A percentile compares a stretch with the other conserved stretches of the same genome.
These are phyloP conservation scores for Drosophila sordidula DNA, from an alignment of 2,888 invertebrate genomes.

Conservation along the genomic window DNA sequence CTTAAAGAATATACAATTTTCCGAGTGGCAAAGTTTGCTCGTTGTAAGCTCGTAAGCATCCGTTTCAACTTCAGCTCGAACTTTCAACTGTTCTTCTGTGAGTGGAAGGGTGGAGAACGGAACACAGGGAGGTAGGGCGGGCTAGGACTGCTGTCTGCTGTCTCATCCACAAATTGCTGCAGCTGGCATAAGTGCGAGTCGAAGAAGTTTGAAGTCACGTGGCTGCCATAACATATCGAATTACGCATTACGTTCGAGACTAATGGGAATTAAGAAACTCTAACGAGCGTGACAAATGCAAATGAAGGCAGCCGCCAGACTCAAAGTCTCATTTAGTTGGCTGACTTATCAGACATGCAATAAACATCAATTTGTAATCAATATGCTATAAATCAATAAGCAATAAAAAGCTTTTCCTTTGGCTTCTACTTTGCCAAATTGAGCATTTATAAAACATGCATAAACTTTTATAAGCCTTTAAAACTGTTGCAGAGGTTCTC, in stretches of 20 bases:
- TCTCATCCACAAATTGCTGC: constrained; percentile 27
- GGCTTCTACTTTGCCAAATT: constrained; percentile 6
- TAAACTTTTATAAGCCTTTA: constrained; percentile 16
- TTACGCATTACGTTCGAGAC: constrained; percentile 53
- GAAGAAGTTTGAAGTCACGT: constrained; percentile 54
- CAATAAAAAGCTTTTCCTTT: constrained; percentile 66
- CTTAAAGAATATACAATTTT: constrained; percentile 50
- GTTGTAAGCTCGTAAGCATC: constrained; percentile 55
- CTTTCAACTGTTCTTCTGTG: not conserved
- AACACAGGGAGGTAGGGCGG: too few species aligned
- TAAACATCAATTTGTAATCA: constrained; percentile 50
- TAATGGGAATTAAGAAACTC: constrained; percentile 68
- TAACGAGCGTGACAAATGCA: constrained; percentile 77
- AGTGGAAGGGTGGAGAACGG: not conserved
- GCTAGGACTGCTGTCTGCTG: not conserved
- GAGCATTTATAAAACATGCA: constrained; percentile 14
- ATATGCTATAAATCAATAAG: constrained; percentile 18
- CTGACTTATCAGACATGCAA: constrained; percentile 34
- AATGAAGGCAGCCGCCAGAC: constrained; percentile 41
- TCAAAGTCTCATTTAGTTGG: constrained; percentile 17
- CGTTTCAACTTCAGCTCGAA: constrained; percentile 37
- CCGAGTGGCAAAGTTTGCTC: constrained; percentile 57
- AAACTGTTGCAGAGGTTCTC: constrained; percentile 3
- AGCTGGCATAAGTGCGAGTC: constrained; percentile 32
- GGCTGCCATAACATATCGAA: constrained; percentile 68